These are phyloP conservation scores for Drosophila teissieri DNA, from an alignment of 1,140 invertebrate species.

Conservation along the genomic window DNA sequence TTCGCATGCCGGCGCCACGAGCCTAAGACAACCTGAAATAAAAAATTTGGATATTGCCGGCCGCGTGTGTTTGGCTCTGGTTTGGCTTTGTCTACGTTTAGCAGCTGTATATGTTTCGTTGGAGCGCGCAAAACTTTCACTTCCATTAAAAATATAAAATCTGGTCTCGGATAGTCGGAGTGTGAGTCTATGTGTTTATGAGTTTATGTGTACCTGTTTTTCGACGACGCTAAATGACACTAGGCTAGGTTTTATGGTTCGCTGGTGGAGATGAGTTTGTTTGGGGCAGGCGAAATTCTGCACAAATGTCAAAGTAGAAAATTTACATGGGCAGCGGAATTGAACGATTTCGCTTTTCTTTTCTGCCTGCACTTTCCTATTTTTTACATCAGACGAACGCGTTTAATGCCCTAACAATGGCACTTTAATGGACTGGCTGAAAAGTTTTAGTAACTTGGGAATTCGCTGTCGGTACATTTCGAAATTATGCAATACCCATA, in stretches of 20 bases:
- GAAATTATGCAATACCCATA: slow-evolving; percentile 15
- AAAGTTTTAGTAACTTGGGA: background rate
- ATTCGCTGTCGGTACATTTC: slow-evolving; percentile 7
- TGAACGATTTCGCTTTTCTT: slow-evolving; percentile 72
- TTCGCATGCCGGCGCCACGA: slow-evolving; percentile 64
- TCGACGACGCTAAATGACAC: slow-evolving; percentile 74
- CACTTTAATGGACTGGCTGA: slow-evolving; percentile 18
- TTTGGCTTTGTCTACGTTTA: slow-evolving; percentile 39
- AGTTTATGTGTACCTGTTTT: slow-evolving; percentile 54
- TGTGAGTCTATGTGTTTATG: slow-evolving; percentile 20
- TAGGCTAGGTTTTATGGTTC: slow-evolving; percentile 76
- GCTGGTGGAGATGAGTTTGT: slow-evolving; percentile 11
- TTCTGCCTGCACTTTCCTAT: slow-evolving; percentile 26
- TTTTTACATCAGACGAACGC: slow-evolving; percentile 14
- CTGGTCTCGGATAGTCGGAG: slow-evolving; percentile 9
- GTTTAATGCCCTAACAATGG: slow-evolving; percentile 27
- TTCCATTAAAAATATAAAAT: slow-evolving; percentile 77
- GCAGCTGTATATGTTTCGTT: slow-evolving; percentile 42
- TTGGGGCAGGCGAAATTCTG: slow-evolving; percentile 64
- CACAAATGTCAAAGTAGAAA: slow-evolving; percentile 75
- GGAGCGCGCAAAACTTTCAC: slow-evolving; percentile 76
- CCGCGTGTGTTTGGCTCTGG: slow-evolving; percentile 60
- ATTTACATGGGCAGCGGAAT: slow-evolving; percentile 57
- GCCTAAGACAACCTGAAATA: slow-evolving; percentile 39
- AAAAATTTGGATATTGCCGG: slow-evolving; percentile 40